phyloP scores from a whole-genome alignment of 1,140 invertebrate genomes.

The Sogatella furcifera region DNA sequence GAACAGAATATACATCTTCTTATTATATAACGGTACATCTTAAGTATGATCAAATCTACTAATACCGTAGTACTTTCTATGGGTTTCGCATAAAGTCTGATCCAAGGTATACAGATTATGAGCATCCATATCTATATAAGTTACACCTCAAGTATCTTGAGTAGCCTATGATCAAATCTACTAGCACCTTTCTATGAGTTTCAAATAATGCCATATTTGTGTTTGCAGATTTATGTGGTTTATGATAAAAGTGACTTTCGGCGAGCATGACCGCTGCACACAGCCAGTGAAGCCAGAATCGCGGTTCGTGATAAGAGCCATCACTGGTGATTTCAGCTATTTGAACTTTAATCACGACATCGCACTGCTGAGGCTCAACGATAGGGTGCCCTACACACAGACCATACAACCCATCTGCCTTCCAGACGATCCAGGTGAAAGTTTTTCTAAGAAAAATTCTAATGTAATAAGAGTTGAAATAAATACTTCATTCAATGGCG shows the following conservation, averaged over 20 bases:
- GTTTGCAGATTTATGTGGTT: conserved; percentile 77
- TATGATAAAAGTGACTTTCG: conserved; percentile 77
- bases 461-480: too few relatives aligned
- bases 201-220: neutral
- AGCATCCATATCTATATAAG: too few relatives aligned
- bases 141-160: too few relatives aligned
- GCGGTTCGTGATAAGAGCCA: conserved; percentile 58
- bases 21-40: too few relatives aligned
- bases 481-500: too few relatives aligned
- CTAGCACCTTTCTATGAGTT: neutral
- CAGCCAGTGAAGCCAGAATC: conserved; percentile 56
- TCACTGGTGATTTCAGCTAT: conserved; percentile 66
- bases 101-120: too few relatives aligned
- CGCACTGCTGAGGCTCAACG: conserved; percentile 63
- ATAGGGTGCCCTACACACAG: conserved; percentile 58
- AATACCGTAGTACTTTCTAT: too few relatives aligned
- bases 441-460: too few relatives aligned
- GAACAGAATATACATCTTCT: too few relatives aligned
- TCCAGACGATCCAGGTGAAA: conserved; percentile 46
- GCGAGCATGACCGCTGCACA: conserved; percentile 70
- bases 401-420: conserved; percentile 68
- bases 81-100: too few relatives aligned
- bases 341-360: conserved; percentile 79
- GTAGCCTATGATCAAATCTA: too few relatives aligned
- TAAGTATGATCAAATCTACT: too few relatives aligned